A percentile compares a stretch with the other conserved stretches of the same genome.
phyloP scores from a whole-genome alignment of 2,113 vertebrate species.

The Jacana jacana region DNA sequence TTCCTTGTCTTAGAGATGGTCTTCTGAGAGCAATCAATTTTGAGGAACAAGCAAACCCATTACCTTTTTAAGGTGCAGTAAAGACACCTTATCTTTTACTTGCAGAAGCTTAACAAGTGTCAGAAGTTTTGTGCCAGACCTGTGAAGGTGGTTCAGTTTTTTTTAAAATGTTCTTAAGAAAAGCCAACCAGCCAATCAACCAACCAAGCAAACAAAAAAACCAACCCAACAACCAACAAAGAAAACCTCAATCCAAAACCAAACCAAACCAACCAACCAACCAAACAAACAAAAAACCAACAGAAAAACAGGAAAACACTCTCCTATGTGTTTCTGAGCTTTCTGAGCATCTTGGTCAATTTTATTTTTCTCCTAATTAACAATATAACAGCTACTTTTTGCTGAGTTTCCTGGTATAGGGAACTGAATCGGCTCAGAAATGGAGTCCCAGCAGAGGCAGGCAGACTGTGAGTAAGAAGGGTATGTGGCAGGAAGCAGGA shows the following conservation, averaged over 20 bases:
- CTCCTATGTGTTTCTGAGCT: not conserved
- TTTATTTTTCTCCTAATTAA: not conserved
- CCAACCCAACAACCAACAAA: no score
- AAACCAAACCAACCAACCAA: not conserved
- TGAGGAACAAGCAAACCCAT: not conserved
- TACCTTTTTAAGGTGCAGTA: not conserved
- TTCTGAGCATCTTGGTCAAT: not conserved
- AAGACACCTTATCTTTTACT: not conserved
- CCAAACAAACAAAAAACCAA: no score
- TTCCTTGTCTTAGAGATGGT: not conserved
- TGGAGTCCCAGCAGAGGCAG: not conserved
- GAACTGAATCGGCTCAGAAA: not conserved
- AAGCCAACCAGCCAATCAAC: not conserved
- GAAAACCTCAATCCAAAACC: no score
- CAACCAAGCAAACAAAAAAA: no score
- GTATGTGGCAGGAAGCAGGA: not conserved
- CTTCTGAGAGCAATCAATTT: not conserved
- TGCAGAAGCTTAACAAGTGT: not conserved
- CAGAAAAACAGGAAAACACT: accelerated
- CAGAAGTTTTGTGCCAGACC: not conserved
- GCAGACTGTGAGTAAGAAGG: not conserved
- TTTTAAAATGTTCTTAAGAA: not conserved
- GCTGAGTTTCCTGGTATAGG: no score
- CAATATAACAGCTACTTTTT: not conserved
- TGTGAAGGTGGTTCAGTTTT: not conserved